A percentile compares a stretch with the other conserved stretches of the same genome.
Evolutionary conservation across 2,888 invertebrate species (phyloP).

Genomic region (Lithophane ornitopus): DNA sequence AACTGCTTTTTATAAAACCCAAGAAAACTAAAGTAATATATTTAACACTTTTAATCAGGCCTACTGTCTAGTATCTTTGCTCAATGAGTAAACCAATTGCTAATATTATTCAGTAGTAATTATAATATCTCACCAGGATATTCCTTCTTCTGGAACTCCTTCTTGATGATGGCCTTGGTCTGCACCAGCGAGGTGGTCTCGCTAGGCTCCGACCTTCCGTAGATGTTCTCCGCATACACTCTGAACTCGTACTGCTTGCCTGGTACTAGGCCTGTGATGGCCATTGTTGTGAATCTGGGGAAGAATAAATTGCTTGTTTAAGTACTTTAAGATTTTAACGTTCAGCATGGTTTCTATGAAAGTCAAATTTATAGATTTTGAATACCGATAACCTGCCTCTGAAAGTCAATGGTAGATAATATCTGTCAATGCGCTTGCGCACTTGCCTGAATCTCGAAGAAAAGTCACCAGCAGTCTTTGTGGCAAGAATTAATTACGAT

Average conservation of each 20-base stretch:
- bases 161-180: conserved; percentile 95
- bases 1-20: too few species aligned
- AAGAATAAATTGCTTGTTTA: not conserved
- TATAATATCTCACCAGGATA: conserved; percentile 87
- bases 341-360: not conserved
- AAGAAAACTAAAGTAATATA: too few species aligned
- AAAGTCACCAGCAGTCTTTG: not conserved
- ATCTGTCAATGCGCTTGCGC: not conserved
- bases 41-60: too few species aligned
- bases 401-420: not conserved
- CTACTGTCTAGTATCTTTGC: too few species aligned
- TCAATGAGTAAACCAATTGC: too few species aligned
- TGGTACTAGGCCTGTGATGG: conserved; percentile 96
- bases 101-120: too few species aligned
- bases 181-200: conserved; percentile 96
- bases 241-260: conserved; percentile 99
- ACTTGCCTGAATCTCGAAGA: too few species aligned
- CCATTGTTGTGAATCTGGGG: conserved; percentile 95
- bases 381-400: not conserved
- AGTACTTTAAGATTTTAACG: not conserved
- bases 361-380: not conserved
- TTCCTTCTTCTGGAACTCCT: conserved; percentile 94
- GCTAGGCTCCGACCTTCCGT: conserved; percentile 98
- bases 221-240: conserved; percentile 99
- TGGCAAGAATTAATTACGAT: too few species aligned